phyloP scores from a whole-genome alignment of 2,113 vertebrate species.

The Catharus minimus region DNA sequence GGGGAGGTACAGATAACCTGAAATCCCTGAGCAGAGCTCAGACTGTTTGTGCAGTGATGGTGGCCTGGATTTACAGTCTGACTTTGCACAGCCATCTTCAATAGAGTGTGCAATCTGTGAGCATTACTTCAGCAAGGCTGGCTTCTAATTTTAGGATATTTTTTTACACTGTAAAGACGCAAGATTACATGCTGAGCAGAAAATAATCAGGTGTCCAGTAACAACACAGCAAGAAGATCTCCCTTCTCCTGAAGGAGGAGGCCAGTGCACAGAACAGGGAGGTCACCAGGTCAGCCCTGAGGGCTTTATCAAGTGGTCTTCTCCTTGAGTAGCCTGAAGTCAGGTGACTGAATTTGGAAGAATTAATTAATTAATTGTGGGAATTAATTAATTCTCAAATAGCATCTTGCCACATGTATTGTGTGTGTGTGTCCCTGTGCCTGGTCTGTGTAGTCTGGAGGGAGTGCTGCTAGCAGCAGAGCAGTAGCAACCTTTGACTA shows the following conservation, averaged over 20 bases:
- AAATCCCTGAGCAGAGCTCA: background rate
- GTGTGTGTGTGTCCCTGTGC: rapidly evolving
- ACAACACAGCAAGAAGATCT: background rate
- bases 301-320: background rate
- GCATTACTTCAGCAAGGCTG: background rate
- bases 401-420: background rate
- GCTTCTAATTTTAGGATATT: background rate
- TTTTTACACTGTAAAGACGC: background rate
- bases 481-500: background rate
- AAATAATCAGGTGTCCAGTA: background rate
- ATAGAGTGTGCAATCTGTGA: rapidly evolving
- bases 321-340: background rate
- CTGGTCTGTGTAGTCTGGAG: background rate
- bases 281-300: background rate
- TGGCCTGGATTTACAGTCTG: background rate
- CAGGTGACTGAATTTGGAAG: background rate
- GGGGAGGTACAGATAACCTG: background rate
- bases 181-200: background rate
- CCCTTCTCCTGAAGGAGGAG: background rate
- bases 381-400: background rate
- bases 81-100: background rate
- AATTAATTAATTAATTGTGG: background rate
- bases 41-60: background rate
- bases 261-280: background rate
- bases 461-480: background rate